Base-by-base conservation (phyloP, 2,113 vertebrate species). In the Oncorhynchus kisutch region DNA sequence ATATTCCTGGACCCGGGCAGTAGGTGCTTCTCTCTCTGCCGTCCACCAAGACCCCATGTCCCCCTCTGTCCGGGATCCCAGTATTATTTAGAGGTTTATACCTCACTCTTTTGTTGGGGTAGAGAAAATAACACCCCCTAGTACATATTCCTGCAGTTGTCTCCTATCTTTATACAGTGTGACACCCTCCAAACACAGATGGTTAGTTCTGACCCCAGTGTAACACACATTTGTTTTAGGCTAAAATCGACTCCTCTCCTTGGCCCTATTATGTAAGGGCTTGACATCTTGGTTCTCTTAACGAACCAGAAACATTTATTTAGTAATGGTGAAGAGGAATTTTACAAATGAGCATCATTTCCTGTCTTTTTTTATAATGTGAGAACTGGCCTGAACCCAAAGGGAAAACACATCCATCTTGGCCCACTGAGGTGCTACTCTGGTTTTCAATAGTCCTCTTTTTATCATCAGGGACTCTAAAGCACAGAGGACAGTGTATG, bases 121-220 rank as follows among this genome's bases (percentile, higher is more conserved):
- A 7, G 31, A 34, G 31, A 7, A 34, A 7, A 34, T 6, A 7
- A 34, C 31, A 34, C 31, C 6, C 31, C 31, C 6, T 34, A 6
- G 6, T 34, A 34, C 6, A 0, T 34, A 34, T 34, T 7, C 5
- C 31, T 7, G 5, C 31, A 34, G 6, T 34, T 34, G 31, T 34
- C 31, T 31, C 31, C 31, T 34, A 34, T 34, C 31, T 34, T 34
- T 34, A 34, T 34, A 34, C 31, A 34, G 6, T 34, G 31, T 34
- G 31, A 34, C 31, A 34, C 5, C 31, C 31, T 84, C 85, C 78
- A 64, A 80, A 82, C 78, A 70, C 79, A 84, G 66, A 86, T 90
- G 86, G 84, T 83, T 80, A 85, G 84, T 85, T 74, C 73, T 90
- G 88, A 92, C 88, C 89, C 73, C 78, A 82, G 75, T 80, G 81